Base-by-base conservation (phyloP, 2,888 invertebrate genomes). In the Amblyteles armatorius region DNA sequence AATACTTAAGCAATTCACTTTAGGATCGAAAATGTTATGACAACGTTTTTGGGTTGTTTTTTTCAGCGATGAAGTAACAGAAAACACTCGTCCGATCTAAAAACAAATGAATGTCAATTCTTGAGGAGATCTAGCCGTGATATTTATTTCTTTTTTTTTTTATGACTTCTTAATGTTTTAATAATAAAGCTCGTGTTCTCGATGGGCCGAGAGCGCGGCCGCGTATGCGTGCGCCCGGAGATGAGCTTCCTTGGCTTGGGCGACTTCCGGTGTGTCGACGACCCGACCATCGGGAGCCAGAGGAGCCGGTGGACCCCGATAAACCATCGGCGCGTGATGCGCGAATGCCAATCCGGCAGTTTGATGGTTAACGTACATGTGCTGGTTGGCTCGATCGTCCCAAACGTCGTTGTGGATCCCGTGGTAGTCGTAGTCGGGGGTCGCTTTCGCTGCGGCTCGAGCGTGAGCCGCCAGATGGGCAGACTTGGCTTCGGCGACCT, bases 401-500 rank as follows among this genome's bases (percentile, higher is more conserved):
- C 87, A 88, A 83, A 88, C 82, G 60, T 88, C 86, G 68, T 88
- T 85, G 65, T 86, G 83, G 33, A 83, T 80, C 16, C 80, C 84
- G 74, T 87, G 68, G 55, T 88, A 85, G 36, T 82, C 85, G 52
- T 82, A 82, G 67, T 85, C 85, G 44, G 69, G 81, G 60, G 84
- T 88, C 16, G 91, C 88, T 55, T 88, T 91, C 74, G 93, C 91
- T 48, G 92, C 91, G 68, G 92, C 94, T 65, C 92, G 89, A 9
- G 93, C 93, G 80, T 92, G 92, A 19, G 93, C 93, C 3, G 91
- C 90, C 13, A 93, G 88, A 89, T 94, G 94, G n/a, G 93, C 94
- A 36, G 93, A 94, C 86, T 94, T 94, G 33, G 94, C 95, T 78
- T 93, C 93, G 9, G 91, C 92, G 22, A 94, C 94, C 92, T 94